Conservation (phyloP, 2,888 invertebrate genomes). For the Pollenia angustigena region DNA sequence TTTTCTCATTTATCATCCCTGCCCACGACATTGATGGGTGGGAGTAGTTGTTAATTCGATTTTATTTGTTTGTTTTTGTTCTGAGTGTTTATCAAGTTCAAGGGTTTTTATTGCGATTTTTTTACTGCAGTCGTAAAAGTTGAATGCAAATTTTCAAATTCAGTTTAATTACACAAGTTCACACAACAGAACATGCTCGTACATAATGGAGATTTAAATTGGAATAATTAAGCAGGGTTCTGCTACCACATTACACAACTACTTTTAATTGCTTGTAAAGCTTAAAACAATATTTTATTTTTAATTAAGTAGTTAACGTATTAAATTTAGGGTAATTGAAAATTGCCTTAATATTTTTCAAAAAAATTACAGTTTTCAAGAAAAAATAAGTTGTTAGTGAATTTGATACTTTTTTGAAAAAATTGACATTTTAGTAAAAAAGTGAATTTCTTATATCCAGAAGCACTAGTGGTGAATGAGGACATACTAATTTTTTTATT, state of each 20-base stretch:
- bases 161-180: slow-evolving; percentile 8
- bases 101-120: background rate
- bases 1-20: no score
- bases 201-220: background rate
- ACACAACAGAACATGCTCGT: background rate
- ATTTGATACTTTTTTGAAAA: no score
- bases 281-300: background rate
- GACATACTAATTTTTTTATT: no score
- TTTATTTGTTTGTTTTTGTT: background rate
- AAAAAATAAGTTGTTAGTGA: no score
- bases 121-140: slow-evolving; percentile 21
- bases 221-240: background rate
- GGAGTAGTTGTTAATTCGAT: slow-evolving; percentile 9
- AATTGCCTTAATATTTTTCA: background rate
- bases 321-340: background rate
- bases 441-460: no score
- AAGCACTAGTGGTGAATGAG: no score
- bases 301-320: background rate
- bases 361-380: no score
- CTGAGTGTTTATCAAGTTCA: slow-evolving; percentile 23
- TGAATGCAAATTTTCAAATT: background rate
- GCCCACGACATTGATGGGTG: background rate
- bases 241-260: no score
- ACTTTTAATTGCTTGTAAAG: no score
- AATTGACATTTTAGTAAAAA: no score